Evolutionary conservation across 2,888 invertebrate genomes (phyloP).

Genomic region (Lycophotia porphyrea): DNA sequence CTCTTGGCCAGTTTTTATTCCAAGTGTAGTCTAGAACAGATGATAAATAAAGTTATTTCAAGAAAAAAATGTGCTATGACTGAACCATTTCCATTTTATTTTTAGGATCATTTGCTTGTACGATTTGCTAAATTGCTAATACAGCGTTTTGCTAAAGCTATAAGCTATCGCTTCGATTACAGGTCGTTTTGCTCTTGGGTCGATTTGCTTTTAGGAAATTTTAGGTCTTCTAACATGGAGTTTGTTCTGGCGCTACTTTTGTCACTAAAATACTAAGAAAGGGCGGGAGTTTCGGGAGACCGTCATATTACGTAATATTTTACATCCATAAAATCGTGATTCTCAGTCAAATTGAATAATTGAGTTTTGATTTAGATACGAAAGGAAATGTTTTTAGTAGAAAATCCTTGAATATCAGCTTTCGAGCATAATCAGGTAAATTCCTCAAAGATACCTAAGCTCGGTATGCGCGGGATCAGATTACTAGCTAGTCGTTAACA

Average conservation of each 20-base stretch:
- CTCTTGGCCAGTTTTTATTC: no score
- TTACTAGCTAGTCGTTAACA: constrained; percentile 21
- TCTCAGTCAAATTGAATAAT: not conserved
- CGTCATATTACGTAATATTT: no score
- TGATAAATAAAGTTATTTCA: not conserved
- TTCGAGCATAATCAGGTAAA: not conserved
- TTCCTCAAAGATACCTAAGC: constrained; percentile 2
- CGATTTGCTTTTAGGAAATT: not conserved
- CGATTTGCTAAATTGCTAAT: not conserved
- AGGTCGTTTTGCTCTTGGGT: not conserved
- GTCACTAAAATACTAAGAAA: no score
- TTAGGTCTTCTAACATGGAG: not conserved
- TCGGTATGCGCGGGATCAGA: constrained; percentile 24
- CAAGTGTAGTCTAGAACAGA: not conserved
- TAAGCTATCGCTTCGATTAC: no score
- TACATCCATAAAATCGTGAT: not conserved
- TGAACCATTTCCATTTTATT: not conserved
- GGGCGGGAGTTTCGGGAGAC: no score
- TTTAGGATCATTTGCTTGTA: not conserved
- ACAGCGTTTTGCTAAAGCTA: not conserved
- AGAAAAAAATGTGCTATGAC: not conserved
- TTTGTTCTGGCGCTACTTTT: no score
- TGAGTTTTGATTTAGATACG: not conserved
- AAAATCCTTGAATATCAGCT: not conserved
- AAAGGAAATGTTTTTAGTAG: not conserved